Conservation (phyloP, 1,140 invertebrate genomes). For the Pseudoatta argentina region DNA sequence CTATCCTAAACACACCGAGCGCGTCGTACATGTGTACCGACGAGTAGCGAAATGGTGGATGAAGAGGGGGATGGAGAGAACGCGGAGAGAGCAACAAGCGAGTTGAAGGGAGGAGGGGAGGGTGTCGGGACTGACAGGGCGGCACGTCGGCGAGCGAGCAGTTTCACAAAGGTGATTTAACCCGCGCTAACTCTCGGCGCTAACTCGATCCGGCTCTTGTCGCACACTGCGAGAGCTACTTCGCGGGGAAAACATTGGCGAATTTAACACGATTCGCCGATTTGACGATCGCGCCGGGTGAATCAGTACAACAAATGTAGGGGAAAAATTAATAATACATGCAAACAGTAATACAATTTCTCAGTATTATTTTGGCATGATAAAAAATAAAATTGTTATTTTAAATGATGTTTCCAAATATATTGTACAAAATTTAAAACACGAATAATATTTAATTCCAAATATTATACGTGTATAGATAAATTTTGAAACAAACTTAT, state of each 20-base stretch:
- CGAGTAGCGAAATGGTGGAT: slow-evolving; percentile 23
- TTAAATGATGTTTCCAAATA: neutral
- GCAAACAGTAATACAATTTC: neutral
- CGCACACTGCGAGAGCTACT: slow-evolving; percentile 57
- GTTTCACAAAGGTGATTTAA: slow-evolving; percentile 75
- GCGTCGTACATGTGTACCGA: slow-evolving; percentile 65
- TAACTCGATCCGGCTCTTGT: slow-evolving; percentile 71
- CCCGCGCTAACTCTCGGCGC: slow-evolving; percentile 60
- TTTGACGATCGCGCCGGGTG: neutral
- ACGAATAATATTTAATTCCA: neutral
- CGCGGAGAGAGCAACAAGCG: slow-evolving; percentile 31
- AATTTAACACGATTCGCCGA: slow-evolving; percentile 27
- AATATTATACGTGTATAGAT: neutral
- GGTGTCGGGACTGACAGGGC: neutral
- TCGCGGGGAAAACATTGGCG: slow-evolving; percentile 35
- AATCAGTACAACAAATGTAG: neutral
- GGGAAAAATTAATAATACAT: neutral
- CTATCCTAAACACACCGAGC: slow-evolving; percentile 62
- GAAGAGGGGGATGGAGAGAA: neutral
- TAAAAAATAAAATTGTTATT: neutral
- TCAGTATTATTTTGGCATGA: neutral
- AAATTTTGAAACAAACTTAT: neutral
- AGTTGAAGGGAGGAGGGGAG: neutral
- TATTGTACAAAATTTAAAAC: neutral
- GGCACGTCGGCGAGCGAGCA: slow-evolving; percentile 51